Base-by-base conservation (phyloP, 1,140 invertebrate genomes). In the Leptinotarsa defecta region DNA sequence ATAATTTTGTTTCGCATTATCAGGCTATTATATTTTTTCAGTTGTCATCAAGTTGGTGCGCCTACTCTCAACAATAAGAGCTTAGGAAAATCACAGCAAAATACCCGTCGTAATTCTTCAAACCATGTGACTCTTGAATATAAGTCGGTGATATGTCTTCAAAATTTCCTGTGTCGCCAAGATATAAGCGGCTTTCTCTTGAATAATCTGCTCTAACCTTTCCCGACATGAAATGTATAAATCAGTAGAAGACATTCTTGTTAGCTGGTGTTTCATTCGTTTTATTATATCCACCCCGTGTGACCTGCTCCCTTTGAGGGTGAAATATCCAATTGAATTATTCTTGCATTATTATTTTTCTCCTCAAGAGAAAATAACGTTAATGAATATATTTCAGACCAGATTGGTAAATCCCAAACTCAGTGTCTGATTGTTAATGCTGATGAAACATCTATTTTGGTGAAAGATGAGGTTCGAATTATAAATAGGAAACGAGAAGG, bases 131-230 rank as follows among this genome's bases (percentile, higher is more conserved):
- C 67, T 34, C 13, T 24, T 13, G 43, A 68, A 68, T 68, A n/a
- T 19, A 68, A 68, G 67, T 68, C 49, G 67, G 67, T 43, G 67
- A 68, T 68, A 68, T 68, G 67, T 68, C 67, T 68, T 13, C 67
- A 19, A 68, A 68, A 68, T 49, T 68, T 68, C 27, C 67, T 48
- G 67, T 68, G 19, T 67, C 22, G n/a, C 64, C 20, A 24, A 68
- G 24, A 68, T 43, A 68, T 68, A 68, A 68, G 67, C 67, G 15
- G 67, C 24, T 68, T 68, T 68, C n/a, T 68, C 43, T 22, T 68
- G 67, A 68, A 68, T 68, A 48, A 68, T 68, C 67, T 48, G 67
- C 15, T 48, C 34, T 48, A 19, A 49, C 43, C 13, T 67, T 34
- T 67, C n/a, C 2, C 64, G 64, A 67, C 64, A 34, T 67, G 64